Conservation (phyloP, 2,797 vertebrate species). For the Babyrousa celebensis region DNA sequence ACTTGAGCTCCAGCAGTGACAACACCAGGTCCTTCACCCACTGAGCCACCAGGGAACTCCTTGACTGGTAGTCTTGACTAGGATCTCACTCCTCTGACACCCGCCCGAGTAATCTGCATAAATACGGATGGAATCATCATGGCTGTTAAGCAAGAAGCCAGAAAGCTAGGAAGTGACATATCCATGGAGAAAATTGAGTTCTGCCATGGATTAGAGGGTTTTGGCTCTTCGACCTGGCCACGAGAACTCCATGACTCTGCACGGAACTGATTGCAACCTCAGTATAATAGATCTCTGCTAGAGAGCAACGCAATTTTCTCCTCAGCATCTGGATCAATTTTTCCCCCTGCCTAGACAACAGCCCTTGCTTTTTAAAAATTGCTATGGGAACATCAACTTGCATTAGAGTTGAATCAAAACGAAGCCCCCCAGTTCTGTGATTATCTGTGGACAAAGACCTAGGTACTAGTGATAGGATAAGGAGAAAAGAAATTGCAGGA, state of each 20-base stretch:
- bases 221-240: constrained; percentile 20
- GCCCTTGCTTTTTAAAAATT: constrained; percentile 65
- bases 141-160: not conserved
- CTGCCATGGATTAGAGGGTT: constrained; percentile 9
- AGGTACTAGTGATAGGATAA: not conserved
- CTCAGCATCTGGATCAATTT: constrained; percentile 71
- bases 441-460: not conserved
- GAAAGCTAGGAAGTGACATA: not conserved
- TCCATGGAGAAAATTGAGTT: constrained; percentile 64
- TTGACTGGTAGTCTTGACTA: not conserved
- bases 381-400: constrained; percentile 57
- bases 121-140: not conserved
- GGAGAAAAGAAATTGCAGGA: not conserved
- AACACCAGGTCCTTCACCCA: no score
- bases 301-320: constrained; percentile 76
- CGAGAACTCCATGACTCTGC: constrained; percentile 14
- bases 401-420: constrained; percentile 15
- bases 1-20: no score
- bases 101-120: not conserved
- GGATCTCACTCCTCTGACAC: not conserved
- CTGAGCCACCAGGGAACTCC: no score
- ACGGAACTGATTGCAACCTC: constrained; percentile 52
- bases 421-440: not conserved
- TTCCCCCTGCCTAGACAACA: constrained; percentile 57
- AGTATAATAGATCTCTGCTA: constrained; percentile 62